Base-by-base conservation (phyloP, 2,888 invertebrate species). In the Podabrus alpinus region DNA sequence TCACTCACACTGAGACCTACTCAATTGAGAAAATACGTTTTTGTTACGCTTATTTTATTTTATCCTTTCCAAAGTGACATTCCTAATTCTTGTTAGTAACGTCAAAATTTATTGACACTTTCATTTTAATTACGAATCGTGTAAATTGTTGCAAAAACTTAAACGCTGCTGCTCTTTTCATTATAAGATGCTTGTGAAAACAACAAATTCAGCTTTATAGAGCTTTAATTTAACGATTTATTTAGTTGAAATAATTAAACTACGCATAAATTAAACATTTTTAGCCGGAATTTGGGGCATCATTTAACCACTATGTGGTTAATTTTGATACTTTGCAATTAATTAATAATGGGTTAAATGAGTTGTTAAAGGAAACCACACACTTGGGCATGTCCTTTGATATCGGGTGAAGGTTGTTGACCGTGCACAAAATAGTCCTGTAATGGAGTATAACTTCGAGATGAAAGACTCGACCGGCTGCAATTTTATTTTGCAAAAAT, bases 1-100 rank as follows among this genome's bases (percentile, higher is more conserved):
- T 71, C 73, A 72, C 66, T 71, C 73, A 72, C 68, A 74, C 78
- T 71, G 72, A 71, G 68, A 66, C 15, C 75, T 73, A 79, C 75
- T 76, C 76, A 73, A 76, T 75, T 68, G 72, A 69, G 72, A 69
- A 75, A 75, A 72, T 75, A 72, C 72, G 25, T n/a, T 16, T 60
- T 72, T 75, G 62, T 72, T 60, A 68, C 70, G 68, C 24, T 68
- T 64, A 72, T 68, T 21, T 68, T 61, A 60, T 70, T 61, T 59
- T 66, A 66, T 21, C 59, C 15, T 62, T 17, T 24, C 21, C 21
- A 21, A 60, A 21, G 19, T 45, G 25, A 24, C 59, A 17, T 68
- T 68, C 17, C 45, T 15, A 15, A 66, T 66, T 66, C 21, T 45
- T 45, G 45, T 45, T 45, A 45, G 45, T 45, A 45, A 45, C 45